A percentile compares a stretch with the other conserved stretches of the same genome.
phyloP scores from a whole-genome alignment of 2,888 invertebrate genomes.

The Platerodrilus igneus region DNA sequence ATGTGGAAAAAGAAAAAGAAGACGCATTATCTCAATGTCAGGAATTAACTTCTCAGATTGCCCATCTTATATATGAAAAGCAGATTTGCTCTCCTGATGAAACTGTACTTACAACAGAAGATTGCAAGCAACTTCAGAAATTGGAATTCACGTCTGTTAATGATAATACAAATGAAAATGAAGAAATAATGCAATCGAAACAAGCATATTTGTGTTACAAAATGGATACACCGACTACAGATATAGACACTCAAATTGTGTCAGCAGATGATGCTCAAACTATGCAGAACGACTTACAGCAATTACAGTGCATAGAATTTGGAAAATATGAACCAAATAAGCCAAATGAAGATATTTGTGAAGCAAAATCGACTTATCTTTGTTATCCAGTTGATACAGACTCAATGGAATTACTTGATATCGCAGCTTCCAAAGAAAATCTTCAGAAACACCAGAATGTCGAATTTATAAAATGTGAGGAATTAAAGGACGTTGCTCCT shows the following conservation, averaged over 20 bases:
- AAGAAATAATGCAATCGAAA: constrained; percentile 34
- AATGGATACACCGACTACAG: constrained; percentile 21
- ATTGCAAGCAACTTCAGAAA: constrained; percentile 18
- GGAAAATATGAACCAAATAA: constrained; percentile 25
- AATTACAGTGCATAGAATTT: constrained; percentile 28
- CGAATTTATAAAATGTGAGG: constrained; percentile 1
- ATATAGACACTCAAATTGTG: constrained; percentile 22
- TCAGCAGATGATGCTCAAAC: constrained; percentile 13
- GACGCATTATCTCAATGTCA: constrained; percentile 42
- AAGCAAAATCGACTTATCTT: constrained; percentile 38
- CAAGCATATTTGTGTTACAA: constrained; percentile 41
- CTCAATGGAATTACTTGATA: not conserved
- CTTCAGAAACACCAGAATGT: not conserved
- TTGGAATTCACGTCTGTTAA: constrained; percentile 24
- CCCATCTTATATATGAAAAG: constrained; percentile 37
- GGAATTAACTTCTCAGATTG: constrained; percentile 42
- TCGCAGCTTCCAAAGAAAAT: not conserved
- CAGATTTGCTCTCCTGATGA: constrained; percentile 19
- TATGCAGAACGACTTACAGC: constrained; percentile 16
- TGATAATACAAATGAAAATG: constrained; percentile 18
- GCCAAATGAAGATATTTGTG: constrained; percentile 29
- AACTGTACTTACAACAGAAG: constrained; percentile 14
- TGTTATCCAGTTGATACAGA: constrained; percentile 35
- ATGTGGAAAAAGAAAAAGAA: constrained; percentile 45
- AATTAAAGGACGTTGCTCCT: too few species aligned